Evolutionary conservation across 2,113 vertebrate species (phyloP).

Genomic region (Mus pahari): DNA sequence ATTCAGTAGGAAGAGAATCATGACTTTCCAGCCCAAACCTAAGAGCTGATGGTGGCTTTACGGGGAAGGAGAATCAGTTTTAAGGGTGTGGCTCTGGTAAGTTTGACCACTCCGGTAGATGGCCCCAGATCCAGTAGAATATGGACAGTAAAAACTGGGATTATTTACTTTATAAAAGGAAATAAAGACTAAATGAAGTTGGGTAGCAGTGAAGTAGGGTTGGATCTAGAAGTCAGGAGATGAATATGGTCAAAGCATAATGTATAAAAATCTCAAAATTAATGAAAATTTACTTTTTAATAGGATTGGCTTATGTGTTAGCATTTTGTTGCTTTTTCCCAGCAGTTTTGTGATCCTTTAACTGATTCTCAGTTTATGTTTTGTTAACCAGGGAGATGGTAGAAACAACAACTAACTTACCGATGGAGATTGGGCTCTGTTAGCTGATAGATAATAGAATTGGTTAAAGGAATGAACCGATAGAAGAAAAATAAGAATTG

Average conservation of each 20-base stretch:
- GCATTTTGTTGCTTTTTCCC: background rate
- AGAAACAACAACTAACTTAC: background rate
- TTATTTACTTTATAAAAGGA: background rate
- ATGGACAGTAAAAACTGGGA: background rate
- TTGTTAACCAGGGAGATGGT: conserved; percentile 6
- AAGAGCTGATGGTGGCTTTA: background rate
- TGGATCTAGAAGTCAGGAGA: background rate
- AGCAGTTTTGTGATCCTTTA: background rate
- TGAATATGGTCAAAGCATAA: background rate
- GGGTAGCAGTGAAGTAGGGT: background rate
- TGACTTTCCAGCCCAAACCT: too few relatives aligned
- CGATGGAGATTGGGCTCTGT: background rate
- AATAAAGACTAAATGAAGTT: background rate
- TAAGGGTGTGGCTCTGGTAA: background rate
- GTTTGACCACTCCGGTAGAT: background rate
- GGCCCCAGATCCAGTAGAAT: background rate
- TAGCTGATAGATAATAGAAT: background rate
- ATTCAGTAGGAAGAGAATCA: background rate
- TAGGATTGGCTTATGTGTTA: background rate
- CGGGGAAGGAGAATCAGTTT: background rate
- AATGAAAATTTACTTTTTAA: background rate
- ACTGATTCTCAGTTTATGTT: conserved; percentile 17
- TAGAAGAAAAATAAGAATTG: background rate
- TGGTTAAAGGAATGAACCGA: background rate
- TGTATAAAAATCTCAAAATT: background rate